phyloP scores from a whole-genome alignment of 2,113 vertebrate species.

The Oreochromis niloticus region DNA sequence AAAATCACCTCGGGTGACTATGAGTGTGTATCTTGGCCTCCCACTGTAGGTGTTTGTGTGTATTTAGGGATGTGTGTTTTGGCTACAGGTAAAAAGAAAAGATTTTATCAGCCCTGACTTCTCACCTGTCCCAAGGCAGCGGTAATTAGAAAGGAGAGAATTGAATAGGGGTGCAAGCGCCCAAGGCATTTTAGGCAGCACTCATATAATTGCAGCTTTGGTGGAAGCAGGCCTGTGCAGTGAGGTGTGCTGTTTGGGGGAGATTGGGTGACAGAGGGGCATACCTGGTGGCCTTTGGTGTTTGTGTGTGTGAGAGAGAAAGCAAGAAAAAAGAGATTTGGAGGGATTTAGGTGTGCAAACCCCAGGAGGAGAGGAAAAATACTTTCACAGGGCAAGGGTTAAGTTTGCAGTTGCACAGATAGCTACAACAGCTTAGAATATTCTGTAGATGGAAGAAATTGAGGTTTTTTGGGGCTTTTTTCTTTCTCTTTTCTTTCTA shows the following conservation, averaged over 20 bases:
- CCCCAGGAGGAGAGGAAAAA: constrained; percentile 41
- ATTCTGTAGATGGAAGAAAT: neutral
- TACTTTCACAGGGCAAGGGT: constrained; percentile 51
- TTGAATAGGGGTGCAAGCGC: constrained; percentile 77
- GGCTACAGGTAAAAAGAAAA: constrained; percentile 80
- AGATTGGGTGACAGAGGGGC: constrained; percentile 75
- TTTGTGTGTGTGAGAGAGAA: neutral
- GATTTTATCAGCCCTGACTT: constrained; percentile 84
- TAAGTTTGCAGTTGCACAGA: constrained; percentile 68
- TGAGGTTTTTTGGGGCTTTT: neutral
- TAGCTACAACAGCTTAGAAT: constrained; percentile 41
- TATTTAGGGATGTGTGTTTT: constrained; percentile 56
- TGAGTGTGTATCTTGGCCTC: constrained; percentile 12
- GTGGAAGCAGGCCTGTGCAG: constrained; percentile 79
- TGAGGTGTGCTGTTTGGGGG: constrained; percentile 74
- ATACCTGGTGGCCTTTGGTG: constrained; percentile 58
- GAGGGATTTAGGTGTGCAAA: constrained; percentile 52
- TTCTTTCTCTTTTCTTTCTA: neutral
- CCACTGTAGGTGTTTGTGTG: constrained; percentile 38
- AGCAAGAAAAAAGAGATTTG: constrained; percentile 17
- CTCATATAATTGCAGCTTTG: constrained; percentile 85
- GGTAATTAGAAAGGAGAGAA: constrained; percentile 87
- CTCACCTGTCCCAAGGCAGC: constrained; percentile 81
- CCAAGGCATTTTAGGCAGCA: constrained; percentile 72
- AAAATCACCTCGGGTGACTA: constrained; percentile 66